These are phyloP conservation scores for Cinclus mexicanus DNA, from an alignment of 2,113 vertebrate genomes.

Conservation along the genomic window DNA sequence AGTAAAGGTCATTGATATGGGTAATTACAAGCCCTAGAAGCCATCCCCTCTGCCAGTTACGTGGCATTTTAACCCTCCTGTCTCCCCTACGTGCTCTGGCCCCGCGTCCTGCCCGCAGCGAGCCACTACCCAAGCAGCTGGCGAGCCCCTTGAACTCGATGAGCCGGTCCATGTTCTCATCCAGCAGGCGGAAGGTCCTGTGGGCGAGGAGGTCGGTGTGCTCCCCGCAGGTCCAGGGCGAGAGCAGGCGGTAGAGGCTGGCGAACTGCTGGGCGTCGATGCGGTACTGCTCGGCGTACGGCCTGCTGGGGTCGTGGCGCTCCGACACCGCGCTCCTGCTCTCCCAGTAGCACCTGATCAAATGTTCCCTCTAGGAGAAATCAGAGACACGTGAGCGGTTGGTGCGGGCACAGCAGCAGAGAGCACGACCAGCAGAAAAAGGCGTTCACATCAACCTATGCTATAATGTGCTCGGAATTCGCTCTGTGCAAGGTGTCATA, in stretches of 20 bases:
- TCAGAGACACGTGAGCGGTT: not conserved
- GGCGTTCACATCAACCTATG: not conserved
- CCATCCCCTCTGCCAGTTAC: not conserved
- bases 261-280: constrained; percentile 88
- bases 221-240: constrained; percentile 83
- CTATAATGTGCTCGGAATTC: not conserved
- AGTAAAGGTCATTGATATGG: not conserved
- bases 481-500: not conserved
- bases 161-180: constrained; percentile 81
- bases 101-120: not conserved
- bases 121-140: constrained; percentile 81
- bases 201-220: constrained; percentile 83
- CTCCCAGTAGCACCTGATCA: constrained; percentile 92
- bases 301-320: constrained; percentile 76
- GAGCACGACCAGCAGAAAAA: not conserved
- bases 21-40: not conserved
- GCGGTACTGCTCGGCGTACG: constrained; percentile 87
- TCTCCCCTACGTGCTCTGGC: not conserved
- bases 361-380: constrained; percentile 84
- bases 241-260: constrained; percentile 83
- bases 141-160: constrained; percentile 87
- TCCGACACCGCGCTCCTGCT: constrained; percentile 18
- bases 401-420: not conserved
- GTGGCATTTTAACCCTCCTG: not conserved
- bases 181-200: constrained; percentile 88